A percentile compares a stretch with the other conserved stretches of the same genome.
Evolutionary conservation across 1,140 invertebrate genomes (phyloP).

Genomic region (Lepidotrigona ventralis): DNA sequence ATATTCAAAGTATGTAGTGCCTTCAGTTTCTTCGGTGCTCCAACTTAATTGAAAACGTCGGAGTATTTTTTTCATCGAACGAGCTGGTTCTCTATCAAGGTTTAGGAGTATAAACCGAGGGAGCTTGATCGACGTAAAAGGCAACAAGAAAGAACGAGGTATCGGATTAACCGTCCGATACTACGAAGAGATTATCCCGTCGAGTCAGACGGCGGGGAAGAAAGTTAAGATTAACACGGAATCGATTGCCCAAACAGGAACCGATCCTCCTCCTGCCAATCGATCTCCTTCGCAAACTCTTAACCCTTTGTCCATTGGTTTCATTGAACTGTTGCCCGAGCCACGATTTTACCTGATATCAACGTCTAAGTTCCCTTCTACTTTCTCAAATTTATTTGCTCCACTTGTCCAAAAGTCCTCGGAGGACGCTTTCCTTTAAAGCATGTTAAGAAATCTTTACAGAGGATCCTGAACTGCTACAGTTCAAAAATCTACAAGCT

Average conservation of each 20-base stretch:
- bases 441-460: too few relatives aligned
- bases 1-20: neutral
- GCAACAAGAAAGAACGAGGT: neutral
- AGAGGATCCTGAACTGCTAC: too few relatives aligned
- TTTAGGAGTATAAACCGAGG: neutral
- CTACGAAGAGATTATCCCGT: constrained; percentile 6
- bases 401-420: too few relatives aligned
- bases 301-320: neutral
- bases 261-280: neutral
- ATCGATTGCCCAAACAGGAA: neutral
- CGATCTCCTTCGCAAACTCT: neutral
- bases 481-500: neutral
- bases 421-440: too few relatives aligned
- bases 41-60: neutral
- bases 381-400: too few relatives aligned
- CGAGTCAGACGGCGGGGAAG: neutral
- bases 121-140: neutral
- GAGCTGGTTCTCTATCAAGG: neutral
- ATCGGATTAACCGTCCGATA: constrained; percentile 33
- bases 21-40: too few relatives aligned
- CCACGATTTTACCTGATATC: too few relatives aligned
- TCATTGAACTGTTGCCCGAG: too few relatives aligned
- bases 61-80: neutral
- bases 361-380: too few relatives aligned
- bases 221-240: constrained; percentile 12